Conservation (phyloP, 35 echinoderm and acorn worm species). For the Ptychodera flava region DNA sequence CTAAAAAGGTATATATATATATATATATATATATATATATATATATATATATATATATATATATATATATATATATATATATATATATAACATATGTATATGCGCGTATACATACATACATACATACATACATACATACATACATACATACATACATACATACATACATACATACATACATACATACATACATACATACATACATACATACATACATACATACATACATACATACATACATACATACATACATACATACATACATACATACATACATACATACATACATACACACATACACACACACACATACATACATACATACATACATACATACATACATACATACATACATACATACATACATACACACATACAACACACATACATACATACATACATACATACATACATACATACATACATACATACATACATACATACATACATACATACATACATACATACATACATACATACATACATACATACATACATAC, state of each 20-base stretch:
- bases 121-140: too few species aligned
- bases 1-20: too few species aligned
- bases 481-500: background rate
- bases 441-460: background rate
- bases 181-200: background rate
- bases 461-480: background rate
- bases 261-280: background rate
- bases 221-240: background rate
- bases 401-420: slow-evolving; percentile 2
- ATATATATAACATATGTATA: too few species aligned
- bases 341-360: background rate
- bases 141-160: background rate
- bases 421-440: slow-evolving; percentile 2
- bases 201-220: slow-evolving; percentile 2
- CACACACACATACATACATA: background rate
- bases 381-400: background rate
- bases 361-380: slow-evolving; percentile 1
- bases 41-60: too few species aligned
- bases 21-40: too few species aligned
- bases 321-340: slow-evolving; percentile 2
- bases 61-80: too few species aligned
- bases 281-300: background rate
- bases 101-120: too few species aligned
- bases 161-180: background rate
- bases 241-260: slow-evolving; percentile 2